Percentiles rank a stretch among this genome's conserved stretches.
These are phyloP conservation scores for Entomobrya multifasciata DNA, from an alignment of 2,888 invertebrate genomes.

Conservation along the genomic window DNA sequence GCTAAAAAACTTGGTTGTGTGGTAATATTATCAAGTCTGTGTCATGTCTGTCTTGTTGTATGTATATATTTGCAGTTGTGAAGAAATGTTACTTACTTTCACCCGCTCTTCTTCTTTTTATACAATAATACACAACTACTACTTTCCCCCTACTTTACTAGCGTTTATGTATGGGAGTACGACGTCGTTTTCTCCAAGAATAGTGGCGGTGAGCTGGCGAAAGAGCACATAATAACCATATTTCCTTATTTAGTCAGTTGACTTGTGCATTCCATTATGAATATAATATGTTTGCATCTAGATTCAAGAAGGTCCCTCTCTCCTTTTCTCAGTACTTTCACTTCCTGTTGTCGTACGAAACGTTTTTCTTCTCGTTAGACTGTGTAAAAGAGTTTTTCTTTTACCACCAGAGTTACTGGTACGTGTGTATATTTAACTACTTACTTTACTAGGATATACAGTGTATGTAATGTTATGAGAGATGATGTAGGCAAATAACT, in stretches of 20 bases:
- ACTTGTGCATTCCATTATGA: constrained; percentile 72
- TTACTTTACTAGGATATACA: background rate
- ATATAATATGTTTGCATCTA: constrained; percentile 70
- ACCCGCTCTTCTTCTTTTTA: background rate
- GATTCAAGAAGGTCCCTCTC: constrained; percentile 63
- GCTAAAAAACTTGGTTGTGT: constrained; percentile 42
- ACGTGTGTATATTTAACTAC: constrained; percentile 32
- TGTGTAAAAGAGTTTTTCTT: constrained; percentile 29
- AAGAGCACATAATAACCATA: constrained; percentile 72
- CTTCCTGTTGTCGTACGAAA: constrained; percentile 64
- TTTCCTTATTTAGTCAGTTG: constrained; percentile 71
- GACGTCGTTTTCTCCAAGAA: constrained; percentile 29
- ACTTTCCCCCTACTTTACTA: constrained; percentile 28
- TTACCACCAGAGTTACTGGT: constrained; percentile 11
- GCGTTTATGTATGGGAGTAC: constrained; percentile 35
- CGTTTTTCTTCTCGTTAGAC: constrained; percentile 66
- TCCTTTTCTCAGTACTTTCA: constrained; percentile 56
- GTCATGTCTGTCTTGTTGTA: constrained; percentile 15
- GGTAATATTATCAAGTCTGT: constrained; percentile 41
- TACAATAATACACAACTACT: background rate
- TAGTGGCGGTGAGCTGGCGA: constrained; percentile 44
- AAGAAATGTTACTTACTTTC: constrained; percentile 23
- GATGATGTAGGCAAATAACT: constrained; percentile 34
- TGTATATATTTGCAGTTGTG: constrained; percentile 31
- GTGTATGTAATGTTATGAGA: background rate